Base-by-base conservation (phyloP, 2,797 vertebrate species). In the Pipistrellus pipistrellus region DNA sequence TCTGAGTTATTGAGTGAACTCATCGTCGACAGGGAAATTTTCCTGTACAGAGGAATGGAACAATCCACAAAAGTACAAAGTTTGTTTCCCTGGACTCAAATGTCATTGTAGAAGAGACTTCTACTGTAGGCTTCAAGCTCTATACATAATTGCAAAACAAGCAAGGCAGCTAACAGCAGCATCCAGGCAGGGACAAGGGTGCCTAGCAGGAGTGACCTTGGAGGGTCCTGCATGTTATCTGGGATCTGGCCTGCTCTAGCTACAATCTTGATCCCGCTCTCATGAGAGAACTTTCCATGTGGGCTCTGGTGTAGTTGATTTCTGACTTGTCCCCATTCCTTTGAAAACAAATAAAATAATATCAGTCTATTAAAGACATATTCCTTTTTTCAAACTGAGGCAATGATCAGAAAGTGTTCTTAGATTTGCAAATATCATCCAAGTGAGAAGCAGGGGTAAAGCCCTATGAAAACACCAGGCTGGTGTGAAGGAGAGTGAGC, bases 381-480 rank as follows among this genome's bases (percentile, higher is more conserved):
- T 51, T 75, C 10, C 13, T 15, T 93, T 93, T 94, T 81, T 82
- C n/a, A 94, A 91, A 62, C 0, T 4, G 30, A 88, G 81, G 90
- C 57, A 93, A 78, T 71, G 46, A 48, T 92, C 73, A 44, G 51
- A 57, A 91, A 89, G 68, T 68, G 23, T 87, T 91, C 94, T 38
- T 69, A 76, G 51, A 76, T 88, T 93, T 93, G 59, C 55, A 97
- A 97, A 95, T 57, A 78, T 72, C 76, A 86, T 55, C 11, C 17
- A 66, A 90, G 85, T 93, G 93, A 88, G 91, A 96, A 94, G 38
- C 46, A 89, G 96, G 93, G 41, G 41, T 88, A 88, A 93, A 91
- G 27, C 87, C 93, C 89, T 93, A 4, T 35, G 75, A 44, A 96
- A 96, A 96, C 89, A 80, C 48, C 92, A 90, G 93, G 82, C 82